Base-by-base conservation (phyloP, 2,888 invertebrate species). In the Phytoseiulus persimilis region DNA sequence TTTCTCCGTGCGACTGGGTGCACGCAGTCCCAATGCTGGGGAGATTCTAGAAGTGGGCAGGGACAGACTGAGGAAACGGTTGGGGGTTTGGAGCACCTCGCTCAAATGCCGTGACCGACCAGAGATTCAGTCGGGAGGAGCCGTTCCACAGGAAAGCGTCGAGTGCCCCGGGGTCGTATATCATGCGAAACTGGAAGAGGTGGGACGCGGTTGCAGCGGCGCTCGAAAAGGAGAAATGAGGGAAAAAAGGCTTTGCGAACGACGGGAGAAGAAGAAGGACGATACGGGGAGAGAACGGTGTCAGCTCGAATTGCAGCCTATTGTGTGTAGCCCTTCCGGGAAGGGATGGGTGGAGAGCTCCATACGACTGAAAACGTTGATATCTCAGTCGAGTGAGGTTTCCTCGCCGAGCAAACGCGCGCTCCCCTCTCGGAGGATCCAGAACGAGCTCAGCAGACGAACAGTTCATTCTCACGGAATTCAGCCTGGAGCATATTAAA, bases 181-280 rank as follows among this genome's bases (percentile, higher is more conserved):
- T 65, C 65, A 65, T 65, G 65, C 65, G 65, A 65, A 65, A 65
- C 65, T 65, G 65, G 65, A 65, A 65, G 65, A 65, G 65, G 65
- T 65, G 65, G 65, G 65, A 65, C 65, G 65, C 65, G 65, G 65
- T 14, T 23, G 65, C 65, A 23, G 65, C 65, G 65, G 14, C 65
- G 65, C 65, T 28, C 65, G 65, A 65, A 18, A 23, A 1, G 65
- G 18, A 65, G 65, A 28, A 65, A 65, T 65, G 65, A 65, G 65
- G 65, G 65, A 65, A 65, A 65, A 65, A 65, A 65, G 65, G 28
- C 65, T 65, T 28, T 39, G 39, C 39, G 39, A 39, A 39, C 39
- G 5, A 39, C 65, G 65, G 65, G 65, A 65, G 28, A 65, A 65
- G 65, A 65, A 65, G 65, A 65, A 28, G 65, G 65, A 46, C 9